Evolutionary conservation across 2,113 vertebrate genomes (phyloP).

Genomic region (Etia nguti): DNA sequence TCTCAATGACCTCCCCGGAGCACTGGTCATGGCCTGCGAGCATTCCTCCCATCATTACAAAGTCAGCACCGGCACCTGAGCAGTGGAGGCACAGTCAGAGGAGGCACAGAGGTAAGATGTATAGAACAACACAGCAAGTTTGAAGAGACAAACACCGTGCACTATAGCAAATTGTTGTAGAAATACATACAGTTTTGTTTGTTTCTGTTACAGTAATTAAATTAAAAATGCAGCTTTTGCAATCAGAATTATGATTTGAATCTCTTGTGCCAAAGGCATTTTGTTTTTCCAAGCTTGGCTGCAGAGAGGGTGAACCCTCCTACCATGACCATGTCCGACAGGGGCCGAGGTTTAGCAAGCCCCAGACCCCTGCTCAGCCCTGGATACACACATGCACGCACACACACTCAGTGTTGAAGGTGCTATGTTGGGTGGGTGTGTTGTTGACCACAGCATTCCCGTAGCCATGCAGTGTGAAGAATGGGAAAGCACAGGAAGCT

Average conservation of each 20-base stretch:
- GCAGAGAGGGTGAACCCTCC: neutral
- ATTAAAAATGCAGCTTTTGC: neutral
- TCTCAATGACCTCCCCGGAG: slow-evolving; percentile 88
- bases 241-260: neutral
- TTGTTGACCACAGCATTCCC: neutral
- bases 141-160: neutral
- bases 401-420: neutral
- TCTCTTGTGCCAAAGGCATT: neutral
- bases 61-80: slow-evolving; percentile 92
- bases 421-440: neutral
- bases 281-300: neutral
- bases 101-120: neutral
- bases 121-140: neutral
- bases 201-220: neutral
- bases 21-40: slow-evolving; percentile 97
- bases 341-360: neutral
- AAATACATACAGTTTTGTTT: neutral
- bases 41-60: slow-evolving; percentile 99
- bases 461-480: neutral
- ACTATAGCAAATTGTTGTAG: neutral
- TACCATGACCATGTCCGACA: neutral
- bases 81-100: neutral
- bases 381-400: neutral
- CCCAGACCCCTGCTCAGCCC: neutral
- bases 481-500: neutral